Conservation (phyloP, 92 coral and sea anemone species). For the Isaurus tuberculatus region DNA sequence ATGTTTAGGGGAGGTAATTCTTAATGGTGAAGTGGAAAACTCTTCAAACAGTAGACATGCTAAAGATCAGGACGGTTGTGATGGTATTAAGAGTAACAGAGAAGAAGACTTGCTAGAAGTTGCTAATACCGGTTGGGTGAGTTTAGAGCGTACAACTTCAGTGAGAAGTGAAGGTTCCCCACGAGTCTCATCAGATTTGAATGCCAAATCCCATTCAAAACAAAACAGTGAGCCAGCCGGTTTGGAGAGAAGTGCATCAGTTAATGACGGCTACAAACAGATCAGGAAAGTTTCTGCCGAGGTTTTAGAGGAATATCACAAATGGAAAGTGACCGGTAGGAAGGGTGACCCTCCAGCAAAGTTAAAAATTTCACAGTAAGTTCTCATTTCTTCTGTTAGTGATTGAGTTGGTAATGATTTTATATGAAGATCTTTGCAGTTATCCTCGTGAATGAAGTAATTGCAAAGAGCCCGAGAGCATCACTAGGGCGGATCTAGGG, state of each 20-base stretch:
- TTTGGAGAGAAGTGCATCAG: conserved; percentile 33
- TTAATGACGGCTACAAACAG: conserved; percentile 19
- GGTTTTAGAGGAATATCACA: conserved; percentile 79
- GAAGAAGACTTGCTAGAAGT: neutral
- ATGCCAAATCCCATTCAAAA: conserved; percentile 1
- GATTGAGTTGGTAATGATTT: neutral
- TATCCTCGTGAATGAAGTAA: no score
- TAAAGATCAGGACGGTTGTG: neutral
- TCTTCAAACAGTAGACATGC: neutral
- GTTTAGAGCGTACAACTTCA: conserved; percentile 58
- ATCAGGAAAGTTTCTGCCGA: neutral
- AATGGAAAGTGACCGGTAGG: conserved; percentile 83
- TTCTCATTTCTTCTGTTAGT: neutral
- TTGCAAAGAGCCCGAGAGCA: no score
- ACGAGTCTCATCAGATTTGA: neutral
- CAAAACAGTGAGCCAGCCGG: conserved; percentile 32
- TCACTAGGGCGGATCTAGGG: no score
- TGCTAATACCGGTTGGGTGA: conserved; percentile 13
- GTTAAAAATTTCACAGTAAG: conserved; percentile 90
- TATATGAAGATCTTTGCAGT: no score
- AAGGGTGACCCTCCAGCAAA: conserved; percentile 89
- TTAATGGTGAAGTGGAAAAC: conserved; percentile 29
- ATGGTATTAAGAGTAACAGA: neutral
- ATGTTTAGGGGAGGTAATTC: conserved; percentile 19
- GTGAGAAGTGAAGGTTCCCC: conserved; percentile 57